Evolutionary conservation across 2,888 invertebrate genomes (phyloP), one percentile per base, ranked within the genome.

Genomic region (Diachrysia chrysitis): DNA sequence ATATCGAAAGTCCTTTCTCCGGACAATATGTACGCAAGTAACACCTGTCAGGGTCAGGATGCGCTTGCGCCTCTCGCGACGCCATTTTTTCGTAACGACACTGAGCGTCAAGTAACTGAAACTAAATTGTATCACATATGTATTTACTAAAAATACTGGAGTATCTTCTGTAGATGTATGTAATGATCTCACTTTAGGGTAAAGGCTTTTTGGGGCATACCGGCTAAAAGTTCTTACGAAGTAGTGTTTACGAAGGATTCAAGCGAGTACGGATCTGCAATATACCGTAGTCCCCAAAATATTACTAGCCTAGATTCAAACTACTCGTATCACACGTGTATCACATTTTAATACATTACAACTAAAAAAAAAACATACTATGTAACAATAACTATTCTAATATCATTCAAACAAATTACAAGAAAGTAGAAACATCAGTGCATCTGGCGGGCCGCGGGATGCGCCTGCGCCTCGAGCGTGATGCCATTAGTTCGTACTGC

Each of bases 401-500:
- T 56, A 53, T 55, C 71, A 64, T 51, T 61, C 74, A 73, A 76
- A 73, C 32, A 64, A 65, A 42, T 64, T 55, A 70, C 25, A 61
- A 61, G 64, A 65, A 29, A 67, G 19, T 56, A 58, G 65, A 66
- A 64, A 71, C 65, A 66, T 51, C 78, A 60, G 57, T 74, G 61
- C 78, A 75, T 78, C 77, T 71, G 76, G 64, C 9, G 10, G 32
- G 9, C 25, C 25, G 25, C 67, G 80, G 12, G 78, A 77, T 70
- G 82, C 79, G 79, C 82, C 71, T 51, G 71, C 76, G 74, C 81
- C 76, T 76, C 77, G 70, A 79, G 84, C 90, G 88, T 90, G 89
- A 89, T 88, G 84, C 78, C 84, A 89, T 90, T 90, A 89, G 88
- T 87, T 86, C 87, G 83, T 78, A 77, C 77, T 77, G 87, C 90